Evolutionary conservation across 2,113 vertebrate species (phyloP).

Genomic region (Rousettus leschenaultii): DNA sequence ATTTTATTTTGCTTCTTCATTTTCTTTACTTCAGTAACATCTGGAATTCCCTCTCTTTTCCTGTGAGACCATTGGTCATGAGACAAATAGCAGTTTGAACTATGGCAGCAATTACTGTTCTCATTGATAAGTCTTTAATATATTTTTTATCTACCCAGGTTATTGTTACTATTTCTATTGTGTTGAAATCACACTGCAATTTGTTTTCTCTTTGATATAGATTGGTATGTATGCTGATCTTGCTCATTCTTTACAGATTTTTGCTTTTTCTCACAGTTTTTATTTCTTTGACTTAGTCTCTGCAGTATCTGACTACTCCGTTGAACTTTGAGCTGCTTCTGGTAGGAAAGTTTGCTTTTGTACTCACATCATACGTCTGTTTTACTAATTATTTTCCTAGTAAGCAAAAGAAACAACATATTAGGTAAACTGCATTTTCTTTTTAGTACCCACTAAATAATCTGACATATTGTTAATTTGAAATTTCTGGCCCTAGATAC

Average conservation of each 20-base stretch:
- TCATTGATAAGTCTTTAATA: neutral
- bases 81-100: slow-evolving; percentile 5
- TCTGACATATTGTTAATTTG: neutral
- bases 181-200: neutral
- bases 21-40: neutral
- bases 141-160: neutral
- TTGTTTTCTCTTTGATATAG: neutral
- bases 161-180: neutral
- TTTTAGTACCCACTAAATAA: neutral
- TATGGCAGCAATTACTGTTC: neutral
- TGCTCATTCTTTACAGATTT: neutral
- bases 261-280: neutral
- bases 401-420: neutral
- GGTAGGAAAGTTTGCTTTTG: slow-evolving; percentile 19
- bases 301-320: neutral
- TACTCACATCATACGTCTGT: neutral
- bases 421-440: neutral
- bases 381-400: slow-evolving; percentile 1
- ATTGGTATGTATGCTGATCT: neutral
- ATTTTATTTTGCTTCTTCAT: slow-evolving; percentile 6
- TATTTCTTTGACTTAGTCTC: slow-evolving; percentile 10
- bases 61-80: neutral
- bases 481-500: neutral
- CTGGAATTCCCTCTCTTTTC: slow-evolving; percentile 11
- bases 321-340: slow-evolving; percentile 14